A percentile compares a stretch with the other conserved stretches of the same genome.
These are phyloP conservation scores for Polyommatus iphigenia DNA, from an alignment of 2,888 invertebrate genomes.

Conservation along the genomic window DNA sequence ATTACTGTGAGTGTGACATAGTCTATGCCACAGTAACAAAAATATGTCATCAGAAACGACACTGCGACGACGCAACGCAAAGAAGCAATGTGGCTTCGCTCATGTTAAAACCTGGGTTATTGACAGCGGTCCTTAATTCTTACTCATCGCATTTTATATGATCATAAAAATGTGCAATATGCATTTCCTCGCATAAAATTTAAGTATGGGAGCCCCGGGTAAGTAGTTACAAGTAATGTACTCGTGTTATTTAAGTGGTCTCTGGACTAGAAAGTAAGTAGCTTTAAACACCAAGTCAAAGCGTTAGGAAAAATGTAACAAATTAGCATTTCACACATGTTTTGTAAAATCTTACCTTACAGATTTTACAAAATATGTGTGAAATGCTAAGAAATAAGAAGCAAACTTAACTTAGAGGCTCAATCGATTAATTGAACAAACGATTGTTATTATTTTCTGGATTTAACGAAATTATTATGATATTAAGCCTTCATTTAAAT, in stretches of 20 bases:
- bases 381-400: no score
- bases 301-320: neutral
- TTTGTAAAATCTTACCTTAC: neutral
- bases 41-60: no score
- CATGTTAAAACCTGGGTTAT: neutral
- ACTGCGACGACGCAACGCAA: no score
- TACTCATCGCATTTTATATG: slow-evolving; percentile 3
- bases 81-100: neutral
- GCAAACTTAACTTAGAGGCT: no score
- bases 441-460: no score
- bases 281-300: neutral
- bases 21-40: no score
- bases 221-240: neutral
- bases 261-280: neutral
- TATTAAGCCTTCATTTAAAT: no score
- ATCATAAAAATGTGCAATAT: slow-evolving; percentile 3
- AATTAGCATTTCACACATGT: neutral
- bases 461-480: no score
- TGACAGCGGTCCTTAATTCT: neutral
- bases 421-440: no score
- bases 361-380: no score
- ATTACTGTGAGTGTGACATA: no score
- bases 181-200: slow-evolving; percentile 11
- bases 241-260: neutral
- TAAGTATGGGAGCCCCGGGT: neutral